Conservation (phyloP, 2,113 vertebrate species). For the Naja naja region DNA sequence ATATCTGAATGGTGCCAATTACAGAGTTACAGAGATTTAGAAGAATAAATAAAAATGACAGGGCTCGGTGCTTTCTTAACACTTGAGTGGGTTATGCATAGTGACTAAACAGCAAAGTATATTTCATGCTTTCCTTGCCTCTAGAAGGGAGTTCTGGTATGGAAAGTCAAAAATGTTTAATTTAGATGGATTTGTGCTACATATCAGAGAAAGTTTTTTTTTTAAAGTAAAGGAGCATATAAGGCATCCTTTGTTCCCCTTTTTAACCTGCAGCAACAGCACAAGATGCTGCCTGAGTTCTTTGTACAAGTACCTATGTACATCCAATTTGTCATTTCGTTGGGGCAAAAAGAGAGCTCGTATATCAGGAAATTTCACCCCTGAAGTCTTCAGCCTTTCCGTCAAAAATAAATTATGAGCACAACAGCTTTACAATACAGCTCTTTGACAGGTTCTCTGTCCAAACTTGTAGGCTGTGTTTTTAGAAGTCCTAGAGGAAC, state of each 20-base stretch:
- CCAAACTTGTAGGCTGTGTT: conserved; percentile 65
- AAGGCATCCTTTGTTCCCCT: background rate
- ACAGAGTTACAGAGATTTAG: background rate
- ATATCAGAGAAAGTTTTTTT: background rate
- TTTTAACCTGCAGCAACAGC: background rate
- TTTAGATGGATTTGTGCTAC: background rate
- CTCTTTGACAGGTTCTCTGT: conserved; percentile 66
- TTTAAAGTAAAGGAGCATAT: background rate
- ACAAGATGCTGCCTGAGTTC: conserved; percentile 24
- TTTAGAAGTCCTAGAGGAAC: conserved; percentile 66
- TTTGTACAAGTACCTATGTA: conserved; percentile 1
- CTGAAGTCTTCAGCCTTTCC: conserved; percentile 60
- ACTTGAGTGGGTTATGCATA: background rate
- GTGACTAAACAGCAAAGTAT: background rate
- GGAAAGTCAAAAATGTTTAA: conserved; percentile 30
- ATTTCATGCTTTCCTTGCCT: background rate
- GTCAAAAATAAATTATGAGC: conserved; percentile 55
- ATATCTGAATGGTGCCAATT: background rate
- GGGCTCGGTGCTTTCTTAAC: background rate
- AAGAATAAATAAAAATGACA: conserved; percentile 2
- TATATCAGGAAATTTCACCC: conserved; percentile 20
- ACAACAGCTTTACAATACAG: conserved; percentile 42
- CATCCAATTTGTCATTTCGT: conserved; percentile 35
- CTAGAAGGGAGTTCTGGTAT: conserved; percentile 5
- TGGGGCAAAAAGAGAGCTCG: conserved; percentile 41